Conservation (phyloP, 2,797 vertebrate genomes). For the Notolepis coatsorum region DNA sequence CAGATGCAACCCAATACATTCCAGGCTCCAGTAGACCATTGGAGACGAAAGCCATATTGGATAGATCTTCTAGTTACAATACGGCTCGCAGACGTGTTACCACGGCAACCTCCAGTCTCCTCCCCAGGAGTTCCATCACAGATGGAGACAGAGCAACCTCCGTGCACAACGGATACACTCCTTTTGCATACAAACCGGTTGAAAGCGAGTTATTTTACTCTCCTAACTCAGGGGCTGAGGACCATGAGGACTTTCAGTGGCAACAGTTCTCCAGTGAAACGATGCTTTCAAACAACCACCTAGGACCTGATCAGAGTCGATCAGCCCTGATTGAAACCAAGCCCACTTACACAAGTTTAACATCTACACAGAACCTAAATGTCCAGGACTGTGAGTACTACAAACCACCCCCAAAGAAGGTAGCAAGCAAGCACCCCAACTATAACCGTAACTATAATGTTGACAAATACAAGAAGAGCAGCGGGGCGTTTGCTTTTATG, state of each 20-base stretch:
- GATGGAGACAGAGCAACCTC: not conserved
- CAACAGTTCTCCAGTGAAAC: not conserved
- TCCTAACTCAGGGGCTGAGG: not conserved
- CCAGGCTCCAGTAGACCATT: not conserved
- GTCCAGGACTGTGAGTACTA: not conserved
- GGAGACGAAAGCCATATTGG: not conserved
- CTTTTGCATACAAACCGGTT: not conserved
- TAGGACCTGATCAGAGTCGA: not conserved
- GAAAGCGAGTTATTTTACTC: not conserved
- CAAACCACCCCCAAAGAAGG: not conserved
- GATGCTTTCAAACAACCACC: not conserved
- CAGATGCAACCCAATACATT: not conserved
- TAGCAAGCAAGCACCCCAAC: not conserved
- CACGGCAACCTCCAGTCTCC: not conserved
- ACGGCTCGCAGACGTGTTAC: not conserved
- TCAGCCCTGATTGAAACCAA: not conserved
- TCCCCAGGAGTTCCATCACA: not conserved
- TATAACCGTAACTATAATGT: not conserved
- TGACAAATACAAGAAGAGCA: conserved; percentile 1
- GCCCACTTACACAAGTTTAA: not conserved
- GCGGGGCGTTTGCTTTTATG: not conserved
- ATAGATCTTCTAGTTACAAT: not conserved
- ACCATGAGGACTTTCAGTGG: not conserved
- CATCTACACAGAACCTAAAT: not conserved
- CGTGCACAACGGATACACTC: not conserved